phyloP scores from a whole-genome alignment of 2,113 vertebrate species.

The Vidua macroura region DNA sequence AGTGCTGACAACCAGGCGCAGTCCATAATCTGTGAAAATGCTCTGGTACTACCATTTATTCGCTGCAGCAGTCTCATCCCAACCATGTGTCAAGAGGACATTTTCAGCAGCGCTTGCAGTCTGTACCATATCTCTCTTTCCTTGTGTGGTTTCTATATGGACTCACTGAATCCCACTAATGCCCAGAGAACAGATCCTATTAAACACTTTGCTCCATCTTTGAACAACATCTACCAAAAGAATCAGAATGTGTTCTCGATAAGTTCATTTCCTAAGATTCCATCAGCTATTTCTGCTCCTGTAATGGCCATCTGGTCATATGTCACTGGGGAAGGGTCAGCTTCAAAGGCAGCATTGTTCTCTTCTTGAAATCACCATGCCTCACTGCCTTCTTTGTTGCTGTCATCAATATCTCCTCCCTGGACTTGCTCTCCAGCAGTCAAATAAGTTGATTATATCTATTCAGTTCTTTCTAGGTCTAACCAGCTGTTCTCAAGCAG shows the following conservation, averaged over 20 bases:
- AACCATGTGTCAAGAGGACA: neutral
- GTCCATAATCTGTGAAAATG: neutral
- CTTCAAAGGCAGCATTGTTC: neutral
- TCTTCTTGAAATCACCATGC: neutral
- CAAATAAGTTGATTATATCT: neutral
- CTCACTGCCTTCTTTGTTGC: neutral
- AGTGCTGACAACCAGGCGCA: neutral
- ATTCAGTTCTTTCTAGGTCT: neutral
- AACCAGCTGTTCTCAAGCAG: neutral
- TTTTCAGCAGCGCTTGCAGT: neutral
- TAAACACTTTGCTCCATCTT: neutral
- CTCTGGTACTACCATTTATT: neutral
- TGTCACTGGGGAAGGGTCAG: neutral
- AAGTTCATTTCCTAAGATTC: neutral
- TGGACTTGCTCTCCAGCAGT: neutral
- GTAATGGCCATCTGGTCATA: neutral
- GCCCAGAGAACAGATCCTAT: neutral
- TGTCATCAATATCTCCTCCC: neutral
- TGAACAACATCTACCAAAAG: neutral
- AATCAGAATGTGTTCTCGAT: neutral
- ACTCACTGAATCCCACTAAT: accelerated
- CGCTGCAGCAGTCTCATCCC: neutral
- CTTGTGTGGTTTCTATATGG: neutral
- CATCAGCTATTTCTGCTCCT: neutral
- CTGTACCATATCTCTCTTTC: neutral